Percentiles rank a stretch among this genome's conserved stretches.
Evolutionary conservation across 2,113 vertebrate species (phyloP).

Genomic region (Podiceps cristatus): DNA sequence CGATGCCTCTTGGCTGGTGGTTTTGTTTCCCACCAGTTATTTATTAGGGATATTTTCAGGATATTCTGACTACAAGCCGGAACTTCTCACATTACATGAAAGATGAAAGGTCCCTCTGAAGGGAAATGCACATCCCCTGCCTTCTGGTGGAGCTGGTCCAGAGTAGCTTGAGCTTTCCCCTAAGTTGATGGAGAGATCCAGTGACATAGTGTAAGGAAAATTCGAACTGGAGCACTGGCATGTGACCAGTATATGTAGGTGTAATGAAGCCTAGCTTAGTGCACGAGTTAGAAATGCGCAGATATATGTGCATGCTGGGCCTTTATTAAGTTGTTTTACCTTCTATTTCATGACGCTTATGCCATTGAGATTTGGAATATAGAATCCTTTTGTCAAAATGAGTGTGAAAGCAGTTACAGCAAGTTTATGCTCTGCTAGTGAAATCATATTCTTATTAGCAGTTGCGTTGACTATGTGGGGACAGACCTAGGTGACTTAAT

Average conservation of each 20-base stretch:
- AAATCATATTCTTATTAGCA: background rate
- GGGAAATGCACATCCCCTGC: background rate
- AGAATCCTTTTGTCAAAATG: background rate
- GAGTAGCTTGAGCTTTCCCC: background rate
- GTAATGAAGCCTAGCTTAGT: background rate
- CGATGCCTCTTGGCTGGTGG: background rate
- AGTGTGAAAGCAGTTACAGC: background rate
- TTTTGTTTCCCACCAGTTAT: background rate
- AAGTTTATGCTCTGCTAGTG: background rate
- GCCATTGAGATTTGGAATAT: background rate
- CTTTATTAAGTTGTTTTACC: background rate
- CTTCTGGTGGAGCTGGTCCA: background rate
- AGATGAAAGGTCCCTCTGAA: accelerated
- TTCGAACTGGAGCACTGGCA: background rate
- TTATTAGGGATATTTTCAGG: background rate
- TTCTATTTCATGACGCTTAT: background rate
- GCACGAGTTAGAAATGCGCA: accelerated
- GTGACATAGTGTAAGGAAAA: background rate
- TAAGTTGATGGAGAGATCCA: background rate
- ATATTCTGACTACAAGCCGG: background rate
- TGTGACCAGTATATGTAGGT: background rate
- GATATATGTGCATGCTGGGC: accelerated
- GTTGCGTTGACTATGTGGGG: background rate
- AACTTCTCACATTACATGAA: accelerated
- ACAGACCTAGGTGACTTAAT: background rate